These are phyloP conservation scores for Coenonympha arcania DNA, from an alignment of 2,888 invertebrate genomes.

Conservation along the genomic window DNA sequence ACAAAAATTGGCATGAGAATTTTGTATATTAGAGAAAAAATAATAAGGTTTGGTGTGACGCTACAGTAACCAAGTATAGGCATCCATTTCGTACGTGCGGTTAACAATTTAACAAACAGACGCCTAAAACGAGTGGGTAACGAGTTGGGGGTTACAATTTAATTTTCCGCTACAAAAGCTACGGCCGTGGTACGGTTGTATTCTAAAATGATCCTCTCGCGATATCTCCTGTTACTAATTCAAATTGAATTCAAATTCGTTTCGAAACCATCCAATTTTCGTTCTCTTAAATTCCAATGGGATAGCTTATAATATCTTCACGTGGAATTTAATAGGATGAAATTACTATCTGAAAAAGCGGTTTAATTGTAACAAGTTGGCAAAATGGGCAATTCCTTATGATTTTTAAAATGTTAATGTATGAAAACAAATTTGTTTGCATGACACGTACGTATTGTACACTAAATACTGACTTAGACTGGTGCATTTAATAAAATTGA, in stretches of 20 bases:
- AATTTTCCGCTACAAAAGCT: conserved; percentile 47
- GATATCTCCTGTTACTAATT: conserved; percentile 20
- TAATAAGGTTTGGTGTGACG: too few relatives aligned
- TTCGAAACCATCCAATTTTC: conserved; percentile 22
- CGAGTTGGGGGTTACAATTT: conserved; percentile 48
- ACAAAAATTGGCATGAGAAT: too few relatives aligned
- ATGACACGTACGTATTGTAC: too few relatives aligned
- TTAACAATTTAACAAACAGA: background rate
- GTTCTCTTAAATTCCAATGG: conserved; percentile 21
- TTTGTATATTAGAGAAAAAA: too few relatives aligned
- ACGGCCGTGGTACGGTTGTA: conserved; percentile 31
- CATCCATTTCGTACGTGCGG: background rate
- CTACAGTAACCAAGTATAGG: too few relatives aligned
- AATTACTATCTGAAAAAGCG: too few relatives aligned
- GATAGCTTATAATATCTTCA: conserved; percentile 20
- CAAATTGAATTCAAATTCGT: conserved; percentile 28
- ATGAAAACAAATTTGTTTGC: too few relatives aligned
- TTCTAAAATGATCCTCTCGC: conserved; percentile 20
- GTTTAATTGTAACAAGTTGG: too few relatives aligned
- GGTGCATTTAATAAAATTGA: too few relatives aligned
- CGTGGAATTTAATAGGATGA: conserved; percentile 9
- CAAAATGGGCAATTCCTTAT: too few relatives aligned
- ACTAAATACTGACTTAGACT: too few relatives aligned
- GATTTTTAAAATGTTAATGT: too few relatives aligned
- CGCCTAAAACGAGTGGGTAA: conserved; percentile 4